Evolutionary conservation across 2,888 invertebrate genomes (phyloP).

Genomic region (Cosmia trapezina): DNA sequence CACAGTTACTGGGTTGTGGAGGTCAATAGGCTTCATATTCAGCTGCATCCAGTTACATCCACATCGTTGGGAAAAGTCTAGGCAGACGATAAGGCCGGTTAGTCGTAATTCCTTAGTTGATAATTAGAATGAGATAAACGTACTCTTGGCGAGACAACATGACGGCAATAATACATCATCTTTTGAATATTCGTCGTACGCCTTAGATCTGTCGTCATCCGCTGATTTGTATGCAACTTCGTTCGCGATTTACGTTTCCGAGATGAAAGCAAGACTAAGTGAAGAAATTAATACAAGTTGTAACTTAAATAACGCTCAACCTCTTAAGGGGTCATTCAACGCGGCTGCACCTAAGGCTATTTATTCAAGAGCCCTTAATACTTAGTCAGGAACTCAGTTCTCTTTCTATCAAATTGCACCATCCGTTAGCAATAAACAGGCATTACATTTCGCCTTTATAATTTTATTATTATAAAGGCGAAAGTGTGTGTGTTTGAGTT

Average conservation of each 20-base stretch:
- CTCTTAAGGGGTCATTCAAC: not conserved
- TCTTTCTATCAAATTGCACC: slow-evolving; percentile 5
- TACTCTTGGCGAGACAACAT: not conserved
- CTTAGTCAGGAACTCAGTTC: not conserved
- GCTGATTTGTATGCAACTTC: slow-evolving; percentile 1
- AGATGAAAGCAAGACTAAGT: slow-evolving; percentile 6
- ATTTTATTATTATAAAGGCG: too few species aligned
- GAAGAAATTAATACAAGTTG: not conserved
- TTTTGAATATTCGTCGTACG: slow-evolving; percentile 3
- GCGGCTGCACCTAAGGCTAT: not conserved
- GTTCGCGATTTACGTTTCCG: not conserved
- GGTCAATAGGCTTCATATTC: too few species aligned
- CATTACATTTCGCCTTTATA: too few species aligned
- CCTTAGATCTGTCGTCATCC: slow-evolving; percentile 1
- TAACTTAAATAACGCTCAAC: too few species aligned
- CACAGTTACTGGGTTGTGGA: too few species aligned
- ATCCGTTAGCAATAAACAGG: not conserved
- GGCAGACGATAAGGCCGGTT: not conserved
- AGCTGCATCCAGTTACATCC: too few species aligned
- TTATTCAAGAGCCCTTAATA: not conserved
- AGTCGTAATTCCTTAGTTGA: not conserved
- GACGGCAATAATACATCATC: not conserved
- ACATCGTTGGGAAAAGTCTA: too few species aligned
- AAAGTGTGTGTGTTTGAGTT: too few species aligned
- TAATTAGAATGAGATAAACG: not conserved